Evolutionary conservation across 2,113 vertebrate genomes (phyloP).

Genomic region (Pseudopipra pipra): DNA sequence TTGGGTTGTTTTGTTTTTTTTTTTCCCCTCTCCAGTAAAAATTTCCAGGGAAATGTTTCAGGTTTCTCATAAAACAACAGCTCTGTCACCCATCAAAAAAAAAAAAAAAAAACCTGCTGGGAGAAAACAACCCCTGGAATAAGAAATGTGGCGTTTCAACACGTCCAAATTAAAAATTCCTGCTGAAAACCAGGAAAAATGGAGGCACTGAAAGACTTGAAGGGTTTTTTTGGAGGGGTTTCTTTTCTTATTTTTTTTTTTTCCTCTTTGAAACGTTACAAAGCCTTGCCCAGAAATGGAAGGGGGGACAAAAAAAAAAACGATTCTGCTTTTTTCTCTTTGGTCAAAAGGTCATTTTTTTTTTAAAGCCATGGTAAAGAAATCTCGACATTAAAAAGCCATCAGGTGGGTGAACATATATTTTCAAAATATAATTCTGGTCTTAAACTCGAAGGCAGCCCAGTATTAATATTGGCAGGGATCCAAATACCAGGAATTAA

Average conservation of each 20-base stretch:
- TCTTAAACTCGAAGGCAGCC: not conserved
- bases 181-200: constrained; percentile 2
- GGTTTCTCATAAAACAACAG: not conserved
- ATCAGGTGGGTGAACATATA: not conserved
- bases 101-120: not conserved
- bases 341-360: constrained; percentile 5
- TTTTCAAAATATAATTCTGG: not conserved
- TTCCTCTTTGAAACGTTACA: not conserved
- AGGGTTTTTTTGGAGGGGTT: not conserved
- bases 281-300: not conserved
- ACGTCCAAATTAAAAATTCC: constrained; percentile 12
- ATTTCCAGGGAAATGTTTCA: not conserved
- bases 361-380: not conserved
- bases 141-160: constrained; percentile 22
- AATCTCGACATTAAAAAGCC: not conserved
- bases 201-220: not conserved
- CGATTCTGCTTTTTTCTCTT: not conserved
- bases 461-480: not conserved
- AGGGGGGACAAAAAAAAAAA: not conserved
- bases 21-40: not conserved
- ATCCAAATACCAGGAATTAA: constrained; percentile 2
- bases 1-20: not conserved
- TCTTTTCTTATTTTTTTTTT: not conserved
- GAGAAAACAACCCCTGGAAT: not conserved
- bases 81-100: not conserved